Conservation (phyloP, 1,140 invertebrate species). For the Hirudo medicinalis region DNA sequence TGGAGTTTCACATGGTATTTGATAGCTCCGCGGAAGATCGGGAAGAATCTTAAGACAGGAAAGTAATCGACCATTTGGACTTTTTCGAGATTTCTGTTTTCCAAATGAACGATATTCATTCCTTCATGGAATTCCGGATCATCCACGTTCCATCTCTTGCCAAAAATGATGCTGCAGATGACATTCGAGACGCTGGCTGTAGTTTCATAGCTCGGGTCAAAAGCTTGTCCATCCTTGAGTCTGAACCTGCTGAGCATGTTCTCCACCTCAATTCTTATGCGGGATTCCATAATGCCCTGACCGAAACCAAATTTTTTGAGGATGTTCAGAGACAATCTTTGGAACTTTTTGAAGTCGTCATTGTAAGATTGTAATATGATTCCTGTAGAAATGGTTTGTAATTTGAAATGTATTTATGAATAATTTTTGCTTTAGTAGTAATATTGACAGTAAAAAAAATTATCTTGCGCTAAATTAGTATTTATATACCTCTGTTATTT, state of each 20-base stretch:
- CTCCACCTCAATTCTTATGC: slow-evolving; percentile 23
- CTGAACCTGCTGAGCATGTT: slow-evolving; percentile 24
- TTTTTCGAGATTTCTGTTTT: not conserved
- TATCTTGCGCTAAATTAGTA: not conserved
- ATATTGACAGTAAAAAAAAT: not conserved
- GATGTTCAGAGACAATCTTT: not conserved
- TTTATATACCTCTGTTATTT: no score
- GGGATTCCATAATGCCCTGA: slow-evolving; percentile 9
- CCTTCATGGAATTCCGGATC: not conserved
- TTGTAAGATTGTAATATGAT: not conserved
- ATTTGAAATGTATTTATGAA: no score
- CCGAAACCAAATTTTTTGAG: slow-evolving; percentile 6
- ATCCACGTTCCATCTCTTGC: not conserved
- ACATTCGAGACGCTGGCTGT: slow-evolving; percentile 1
- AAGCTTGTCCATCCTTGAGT: not conserved
- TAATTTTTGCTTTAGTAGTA: no score
- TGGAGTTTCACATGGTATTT: not conserved
- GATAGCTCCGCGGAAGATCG: not conserved
- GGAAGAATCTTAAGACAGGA: not conserved
- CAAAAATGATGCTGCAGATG: not conserved
- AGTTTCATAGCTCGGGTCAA: not conserved
- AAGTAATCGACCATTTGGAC: not conserved
- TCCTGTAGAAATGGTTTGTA: not conserved
- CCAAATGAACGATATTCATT: not conserved
- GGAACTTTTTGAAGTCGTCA: not conserved